Percentiles rank a stretch among this genome's conserved stretches.
Evolutionary conservation across 2,113 vertebrate genomes (phyloP).

Genomic region (Hemibates koningsi): DNA sequence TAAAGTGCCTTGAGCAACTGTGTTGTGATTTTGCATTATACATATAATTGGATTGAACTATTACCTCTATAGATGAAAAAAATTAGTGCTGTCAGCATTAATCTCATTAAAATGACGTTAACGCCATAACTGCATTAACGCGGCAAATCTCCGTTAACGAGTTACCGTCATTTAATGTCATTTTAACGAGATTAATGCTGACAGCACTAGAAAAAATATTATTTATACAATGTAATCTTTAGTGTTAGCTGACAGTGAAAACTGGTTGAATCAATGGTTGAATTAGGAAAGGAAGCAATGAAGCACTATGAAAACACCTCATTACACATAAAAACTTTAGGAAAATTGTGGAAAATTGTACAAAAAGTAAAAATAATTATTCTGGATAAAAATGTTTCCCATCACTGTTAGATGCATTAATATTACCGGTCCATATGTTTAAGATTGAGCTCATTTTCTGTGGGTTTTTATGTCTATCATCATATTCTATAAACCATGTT

Average conservation of each 20-base stretch:
- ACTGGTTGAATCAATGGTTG: neutral
- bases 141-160: neutral
- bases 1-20: neutral
- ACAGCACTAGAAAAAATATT: neutral
- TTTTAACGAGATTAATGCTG: neutral
- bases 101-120: neutral
- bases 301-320: neutral
- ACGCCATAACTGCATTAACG: neutral
- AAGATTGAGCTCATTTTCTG: neutral
- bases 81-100: neutral
- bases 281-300: neutral
- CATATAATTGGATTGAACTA: neutral
- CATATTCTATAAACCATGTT: neutral
- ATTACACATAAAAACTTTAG: neutral
- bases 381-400: neutral
- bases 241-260: neutral
- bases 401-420: neutral
- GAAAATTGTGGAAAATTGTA: neutral
- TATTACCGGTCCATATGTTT: accelerated
- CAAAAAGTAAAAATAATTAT: neutral
- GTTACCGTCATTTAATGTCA: neutral
- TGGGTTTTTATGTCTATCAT: neutral
- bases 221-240: neutral
- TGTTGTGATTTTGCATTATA: neutral
- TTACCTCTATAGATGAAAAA: neutral